A percentile compares a stretch with the other conserved stretches of the same genome.
Conservation (phyloP, 2,888 invertebrate genomes). For the Diogma glabrata region DNA sequence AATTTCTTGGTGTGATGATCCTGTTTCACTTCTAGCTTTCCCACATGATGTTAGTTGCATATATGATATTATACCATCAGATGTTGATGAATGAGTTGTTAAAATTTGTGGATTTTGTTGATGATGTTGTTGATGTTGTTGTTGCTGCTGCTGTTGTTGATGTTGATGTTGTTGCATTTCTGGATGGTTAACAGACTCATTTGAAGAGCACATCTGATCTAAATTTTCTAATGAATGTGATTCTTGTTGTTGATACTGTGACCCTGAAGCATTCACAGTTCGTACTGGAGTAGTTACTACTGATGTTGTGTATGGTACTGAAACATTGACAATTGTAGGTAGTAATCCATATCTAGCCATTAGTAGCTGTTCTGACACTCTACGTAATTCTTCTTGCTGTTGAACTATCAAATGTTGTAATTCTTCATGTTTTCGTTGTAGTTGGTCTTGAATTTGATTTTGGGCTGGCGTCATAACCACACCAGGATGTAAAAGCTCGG, state of each 20-base stretch:
- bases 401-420: constrained; percentile 72
- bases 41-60: constrained; percentile 33
- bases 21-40: constrained; percentile 20
- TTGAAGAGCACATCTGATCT: constrained; percentile 7
- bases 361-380: constrained; percentile 76
- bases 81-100: background rate
- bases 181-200: constrained; percentile 15
- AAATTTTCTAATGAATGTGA: constrained; percentile 13
- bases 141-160: constrained; percentile 27
- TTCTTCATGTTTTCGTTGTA: constrained; percentile 74
- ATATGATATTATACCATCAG: constrained; percentile 31
- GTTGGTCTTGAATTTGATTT: constrained; percentile 54
- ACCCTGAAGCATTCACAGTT: constrained; percentile 3
- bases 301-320: constrained; percentile 16
- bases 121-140: constrained; percentile 19
- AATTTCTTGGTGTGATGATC: constrained; percentile 21
- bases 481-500: constrained; percentile 27
- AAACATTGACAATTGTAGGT: constrained; percentile 28
- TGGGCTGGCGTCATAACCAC: constrained; percentile 45
- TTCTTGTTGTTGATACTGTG: constrained; percentile 18
- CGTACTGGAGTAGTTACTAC: background rate
- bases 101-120: background rate
- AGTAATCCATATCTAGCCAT: constrained; percentile 67
- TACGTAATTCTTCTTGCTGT: constrained; percentile 74
- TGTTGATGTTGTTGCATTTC: constrained; percentile 11